These are phyloP conservation scores for Lasioglossum villosulum DNA, from an alignment of 2,888 invertebrate species.

Conservation along the genomic window DNA sequence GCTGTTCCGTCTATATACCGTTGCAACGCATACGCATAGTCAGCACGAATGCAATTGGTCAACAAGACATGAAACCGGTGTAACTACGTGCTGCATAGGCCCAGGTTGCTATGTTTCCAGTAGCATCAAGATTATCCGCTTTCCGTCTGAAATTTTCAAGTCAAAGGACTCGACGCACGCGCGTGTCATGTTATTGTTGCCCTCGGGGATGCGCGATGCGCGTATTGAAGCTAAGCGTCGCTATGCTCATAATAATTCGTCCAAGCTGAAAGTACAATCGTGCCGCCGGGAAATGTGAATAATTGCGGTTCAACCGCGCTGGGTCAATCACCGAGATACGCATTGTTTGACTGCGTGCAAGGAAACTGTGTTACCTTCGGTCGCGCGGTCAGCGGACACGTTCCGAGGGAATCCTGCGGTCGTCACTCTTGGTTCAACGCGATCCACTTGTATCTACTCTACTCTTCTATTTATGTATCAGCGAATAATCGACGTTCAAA, in stretches of 20 bases:
- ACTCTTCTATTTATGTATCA: neutral
- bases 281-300: slow-evolving; percentile 37
- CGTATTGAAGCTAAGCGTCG: slow-evolving; percentile 16
- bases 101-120: slow-evolving; percentile 43
- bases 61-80: slow-evolving; percentile 69
- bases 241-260: slow-evolving; percentile 55
- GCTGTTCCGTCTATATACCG: slow-evolving; percentile 44
- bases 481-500: neutral
- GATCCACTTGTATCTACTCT: neutral
- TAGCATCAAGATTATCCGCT: slow-evolving; percentile 32
- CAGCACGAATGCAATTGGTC: slow-evolving; percentile 69
- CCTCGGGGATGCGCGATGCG: neutral
- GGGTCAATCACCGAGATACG: slow-evolving; percentile 43
- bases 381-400: neutral
- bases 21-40: slow-evolving; percentile 51
- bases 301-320: slow-evolving; percentile 31
- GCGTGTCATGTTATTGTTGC: slow-evolving; percentile 15
- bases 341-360: slow-evolving; percentile 11
- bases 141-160: slow-evolving; percentile 44
- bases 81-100: slow-evolving; percentile 50
- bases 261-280: slow-evolving; percentile 44
- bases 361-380: neutral
- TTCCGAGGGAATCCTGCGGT: neutral
- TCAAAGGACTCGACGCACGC: slow-evolving; percentile 21
- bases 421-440: neutral